Evolutionary conservation across 2,888 invertebrate species (phyloP).

Genomic region (Fissipunctia ypsillon): DNA sequence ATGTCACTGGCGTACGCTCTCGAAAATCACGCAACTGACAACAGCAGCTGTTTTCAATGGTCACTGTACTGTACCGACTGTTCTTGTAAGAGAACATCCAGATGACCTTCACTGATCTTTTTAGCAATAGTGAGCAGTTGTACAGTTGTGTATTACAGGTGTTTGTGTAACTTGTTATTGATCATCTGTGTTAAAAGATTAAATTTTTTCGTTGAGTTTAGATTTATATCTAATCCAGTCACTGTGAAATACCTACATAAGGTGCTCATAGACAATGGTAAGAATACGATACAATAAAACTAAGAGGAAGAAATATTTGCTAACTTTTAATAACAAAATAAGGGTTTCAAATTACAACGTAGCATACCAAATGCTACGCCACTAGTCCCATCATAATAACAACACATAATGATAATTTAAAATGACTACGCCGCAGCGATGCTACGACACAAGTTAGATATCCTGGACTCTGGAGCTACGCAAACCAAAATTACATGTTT

Average conservation of each 20-base stretch:
- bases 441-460: neutral
- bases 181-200: slow-evolving; percentile 8
- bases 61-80: slow-evolving; percentile 70
- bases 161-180: slow-evolving; percentile 31
- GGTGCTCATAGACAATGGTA: neutral
- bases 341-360: neutral
- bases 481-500: neutral
- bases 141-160: too few species aligned
- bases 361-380: neutral
- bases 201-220: neutral
- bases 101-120: slow-evolving; percentile 67
- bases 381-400: neutral
- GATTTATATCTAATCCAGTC: slow-evolving; percentile 19
- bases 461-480: neutral
- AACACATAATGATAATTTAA: neutral
- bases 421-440: neutral
- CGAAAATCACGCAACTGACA: slow-evolving; percentile 83
- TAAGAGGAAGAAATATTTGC: neutral
- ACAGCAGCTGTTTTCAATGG: slow-evolving; percentile 79
- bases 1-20: slow-evolving; percentile 77
- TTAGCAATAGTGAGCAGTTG: slow-evolving; percentile 38
- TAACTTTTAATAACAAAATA: neutral
- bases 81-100: slow-evolving; percentile 47
- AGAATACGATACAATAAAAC: neutral
- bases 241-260: slow-evolving; percentile 6